Conservation (phyloP, 2,888 invertebrate genomes). For the Chymomyza amoena region DNA sequence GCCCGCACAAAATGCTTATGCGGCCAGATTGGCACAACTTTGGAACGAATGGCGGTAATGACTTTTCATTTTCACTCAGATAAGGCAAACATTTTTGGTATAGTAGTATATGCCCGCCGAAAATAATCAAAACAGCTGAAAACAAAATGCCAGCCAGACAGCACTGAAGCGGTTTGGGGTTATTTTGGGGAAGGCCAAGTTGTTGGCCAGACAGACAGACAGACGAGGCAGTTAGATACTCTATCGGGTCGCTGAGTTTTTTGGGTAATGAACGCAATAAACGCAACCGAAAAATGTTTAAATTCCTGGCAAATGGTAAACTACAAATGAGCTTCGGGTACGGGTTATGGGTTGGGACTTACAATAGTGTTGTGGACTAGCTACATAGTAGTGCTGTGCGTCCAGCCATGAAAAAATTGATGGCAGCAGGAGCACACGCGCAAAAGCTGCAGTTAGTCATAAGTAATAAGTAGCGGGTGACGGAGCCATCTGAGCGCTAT, state of each 20-base stretch:
- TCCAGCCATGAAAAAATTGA: slow-evolving; percentile 49
- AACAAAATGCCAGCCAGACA: slow-evolving; percentile 12
- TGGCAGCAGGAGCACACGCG: slow-evolving; percentile 6
- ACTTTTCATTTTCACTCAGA: slow-evolving; percentile 74
- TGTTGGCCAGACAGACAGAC: background rate
- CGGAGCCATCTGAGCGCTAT: no score
- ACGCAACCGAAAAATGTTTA: slow-evolving; percentile 67
- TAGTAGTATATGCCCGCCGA: slow-evolving; percentile 20
- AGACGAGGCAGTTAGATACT: background rate
- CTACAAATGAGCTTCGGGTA: slow-evolving; percentile 14
- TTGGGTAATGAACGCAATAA: slow-evolving; percentile 68
- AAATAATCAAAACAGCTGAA: slow-evolving; percentile 46
- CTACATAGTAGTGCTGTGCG: slow-evolving; percentile 41
- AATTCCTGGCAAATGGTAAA: slow-evolving; percentile 44
- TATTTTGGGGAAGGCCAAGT: background rate
- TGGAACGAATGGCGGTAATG: slow-evolving; percentile 74
- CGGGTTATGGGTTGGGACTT: slow-evolving; percentile 16
- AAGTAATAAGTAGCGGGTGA: slow-evolving; percentile 32
- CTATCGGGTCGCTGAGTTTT: background rate
- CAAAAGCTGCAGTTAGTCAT: slow-evolving; percentile 66
- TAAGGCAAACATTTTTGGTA: slow-evolving; percentile 53
- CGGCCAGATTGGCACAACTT: slow-evolving; percentile 43
- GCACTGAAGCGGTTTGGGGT: background rate
- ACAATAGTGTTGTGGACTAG: slow-evolving; percentile 5
- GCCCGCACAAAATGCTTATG: slow-evolving; percentile 27